These are phyloP conservation scores for Barypeithes pellucidus DNA, from an alignment of 2,888 invertebrate genomes.

Conservation along the genomic window DNA sequence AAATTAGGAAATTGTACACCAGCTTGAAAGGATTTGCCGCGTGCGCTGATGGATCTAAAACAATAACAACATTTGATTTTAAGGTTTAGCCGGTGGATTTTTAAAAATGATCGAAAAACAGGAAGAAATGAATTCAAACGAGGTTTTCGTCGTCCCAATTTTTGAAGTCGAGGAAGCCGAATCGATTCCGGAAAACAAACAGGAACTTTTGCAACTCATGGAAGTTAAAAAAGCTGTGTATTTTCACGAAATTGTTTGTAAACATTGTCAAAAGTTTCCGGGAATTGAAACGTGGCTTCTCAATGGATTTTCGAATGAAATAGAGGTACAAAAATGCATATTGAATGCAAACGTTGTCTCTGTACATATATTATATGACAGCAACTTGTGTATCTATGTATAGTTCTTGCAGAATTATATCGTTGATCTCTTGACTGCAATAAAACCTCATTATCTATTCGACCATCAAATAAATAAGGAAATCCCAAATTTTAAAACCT, in stretches of 20 bases:
- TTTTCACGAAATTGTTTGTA: constrained; percentile 80
- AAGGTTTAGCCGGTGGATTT: constrained; percentile 65
- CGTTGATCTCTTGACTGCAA: too few species aligned
- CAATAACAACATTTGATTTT: not conserved
- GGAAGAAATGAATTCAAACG: constrained; percentile 52
- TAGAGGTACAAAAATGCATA: constrained; percentile 58
- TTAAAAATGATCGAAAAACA: constrained; percentile 69
- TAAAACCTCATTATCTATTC: too few species aligned
- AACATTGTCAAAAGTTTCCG: constrained; percentile 84
- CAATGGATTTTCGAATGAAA: constrained; percentile 71
- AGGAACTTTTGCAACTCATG: constrained; percentile 73
- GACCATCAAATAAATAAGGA: too few species aligned
- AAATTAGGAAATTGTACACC: too few species aligned
- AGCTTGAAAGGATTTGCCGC: too few species aligned
- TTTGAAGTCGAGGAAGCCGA: constrained; percentile 79
- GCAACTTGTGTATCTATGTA: too few species aligned
- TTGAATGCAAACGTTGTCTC: too few species aligned
- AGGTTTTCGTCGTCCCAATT: constrained; percentile 81
- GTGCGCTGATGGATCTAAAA: too few species aligned
- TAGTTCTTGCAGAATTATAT: too few species aligned
- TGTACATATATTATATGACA: too few species aligned
- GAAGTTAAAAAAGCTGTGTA: constrained; percentile 75
- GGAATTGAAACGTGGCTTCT: constrained; percentile 80
- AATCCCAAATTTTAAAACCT: too few species aligned
- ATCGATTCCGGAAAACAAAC: constrained; percentile 78